Evolutionary conservation across 2,113 vertebrate genomes (phyloP), one percentile per base, ranked within the genome.

Genomic region (Terrapene triunguis): DNA sequence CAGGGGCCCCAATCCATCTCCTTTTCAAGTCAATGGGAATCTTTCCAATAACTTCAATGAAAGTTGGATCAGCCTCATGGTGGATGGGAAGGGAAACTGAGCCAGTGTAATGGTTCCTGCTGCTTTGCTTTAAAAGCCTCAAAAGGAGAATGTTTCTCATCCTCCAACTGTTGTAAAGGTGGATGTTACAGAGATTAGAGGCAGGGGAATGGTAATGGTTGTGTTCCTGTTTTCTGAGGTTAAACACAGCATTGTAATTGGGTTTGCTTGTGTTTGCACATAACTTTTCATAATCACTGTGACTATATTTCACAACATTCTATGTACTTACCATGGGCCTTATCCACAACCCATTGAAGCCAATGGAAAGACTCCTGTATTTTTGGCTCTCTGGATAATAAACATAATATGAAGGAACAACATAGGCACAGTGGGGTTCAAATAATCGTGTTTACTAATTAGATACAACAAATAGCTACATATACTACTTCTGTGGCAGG

Each of bases 41-140:
- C 51, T 92, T 32, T 69, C 89, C 69, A 82, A 82, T 95, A 93
- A 76, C 32, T 44, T 87, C 42, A 80, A 50, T 42, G 32, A 44
- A 8, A 80, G 29, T 69, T 88, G 92, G 48, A 79, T 78, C 54
- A 90, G 29, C 53, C 44, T 48, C 29, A 10, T 59, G 51, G 50
- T 8, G 89, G 19, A 29, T 5, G 8, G 62, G 10, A 47, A 91
- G 38, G 32, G 22, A 84, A 93, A 57, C 19, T 50, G n/a, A 69
- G 1, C 51, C 82, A 89, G 25, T 53, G 35, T 42, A 19, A 53
- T 0, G 1, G 22, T 11, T 80, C 53, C n/a, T 65, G 4, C 42
- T 74, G 21, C 21, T 42, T 17, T 90, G 42, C 24, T 85, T 74
- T 42, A 95, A 90, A 94, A 79, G 13, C 50, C 29, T 82, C 27